Base-by-base conservation (phyloP, 2,888 invertebrate genomes). In the Caradrina kadenii region DNA sequence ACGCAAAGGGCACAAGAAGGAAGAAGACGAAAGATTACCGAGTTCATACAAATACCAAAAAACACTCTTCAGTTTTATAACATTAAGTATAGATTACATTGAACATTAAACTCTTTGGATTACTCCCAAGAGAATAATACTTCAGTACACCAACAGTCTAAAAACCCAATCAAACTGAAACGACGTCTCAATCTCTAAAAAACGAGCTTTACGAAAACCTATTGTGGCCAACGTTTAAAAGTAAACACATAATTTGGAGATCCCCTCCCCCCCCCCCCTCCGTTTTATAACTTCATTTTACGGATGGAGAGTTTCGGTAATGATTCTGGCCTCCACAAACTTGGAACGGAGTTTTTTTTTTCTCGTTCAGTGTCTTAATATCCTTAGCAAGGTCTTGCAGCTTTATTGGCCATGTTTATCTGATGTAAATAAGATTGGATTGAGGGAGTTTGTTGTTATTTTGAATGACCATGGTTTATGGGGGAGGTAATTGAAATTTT, bases 241-340 rank as follows among this genome's bases (percentile, higher is more conserved):
- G 82, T 82, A 86, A 85, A 87, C 85, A 85, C 83, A 75, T 85
- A 85, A 83, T 83, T 84, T 74, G 63, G 73, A 66, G 74, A 80
- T 74, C 79, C 74, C 53, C 62, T 71, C 53, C 62, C 72, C 53
- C 62, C 72, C 63, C 60, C 76, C 79, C 65, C 63, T 64, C 69
- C 76, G 60, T 81, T 84, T 88, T 88, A 88, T 89, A 87, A 85
- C 88, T 88, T 89, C 84, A 89, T 89, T 89, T 89, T 89, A 88
- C 88, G 89, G 85, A 86, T 76, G 79, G 76, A 70, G 79, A 81
- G 79, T 75, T 84, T 54, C 76, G 49, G 87, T 89, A 88, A 89
- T 87, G 88, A 87, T 83, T 26, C 86, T 85, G 78, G 73, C 75
- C 76, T 80, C 71, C 82, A 76, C 65, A 81, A 87, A 82, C 75